Evolutionary conservation across 2,888 invertebrate species (phyloP).

Genomic region (Eurytoma adleriae): DNA sequence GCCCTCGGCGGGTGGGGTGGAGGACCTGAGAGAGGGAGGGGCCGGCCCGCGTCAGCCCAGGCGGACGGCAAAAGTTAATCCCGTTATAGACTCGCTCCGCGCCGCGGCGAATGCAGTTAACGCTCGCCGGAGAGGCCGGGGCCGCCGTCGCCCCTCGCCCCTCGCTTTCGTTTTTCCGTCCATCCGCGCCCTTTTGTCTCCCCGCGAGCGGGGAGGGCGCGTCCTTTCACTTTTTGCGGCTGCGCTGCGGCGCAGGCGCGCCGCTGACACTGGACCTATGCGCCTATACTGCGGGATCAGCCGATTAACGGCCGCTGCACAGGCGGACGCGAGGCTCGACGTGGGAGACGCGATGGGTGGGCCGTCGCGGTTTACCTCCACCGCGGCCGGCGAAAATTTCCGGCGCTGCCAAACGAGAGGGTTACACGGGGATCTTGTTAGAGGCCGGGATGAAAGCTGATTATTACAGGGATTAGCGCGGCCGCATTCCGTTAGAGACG

Average conservation of each 20-base stretch:
- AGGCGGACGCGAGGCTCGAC: too few relatives aligned
- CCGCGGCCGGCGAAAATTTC: too few relatives aligned
- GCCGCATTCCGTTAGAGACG: too few relatives aligned
- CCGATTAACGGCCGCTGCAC: background rate
- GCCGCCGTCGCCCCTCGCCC: background rate
- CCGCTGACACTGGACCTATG: background rate
- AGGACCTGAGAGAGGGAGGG: constrained; percentile 30
- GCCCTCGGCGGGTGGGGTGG: constrained; percentile 27
- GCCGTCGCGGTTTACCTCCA: too few relatives aligned
- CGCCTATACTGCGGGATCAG: background rate
- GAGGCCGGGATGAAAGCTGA: too few relatives aligned
- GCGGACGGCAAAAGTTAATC: constrained; percentile 30
- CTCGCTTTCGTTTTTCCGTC: background rate
- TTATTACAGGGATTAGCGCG: too few relatives aligned
- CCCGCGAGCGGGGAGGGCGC: background rate
- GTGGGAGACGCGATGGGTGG: too few relatives aligned
- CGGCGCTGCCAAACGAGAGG: too few relatives aligned
- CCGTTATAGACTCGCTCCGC: constrained; percentile 14
- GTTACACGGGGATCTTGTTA: too few relatives aligned
- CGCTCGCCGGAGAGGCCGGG: background rate
- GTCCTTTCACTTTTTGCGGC: background rate
- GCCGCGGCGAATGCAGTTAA: constrained; percentile 30
- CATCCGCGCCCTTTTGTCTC: background rate
- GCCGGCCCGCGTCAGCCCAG: background rate
- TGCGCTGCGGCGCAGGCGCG: background rate